phyloP scores from a whole-genome alignment of 2,888 invertebrate genomes.

The Drosophila mimetica region DNA sequence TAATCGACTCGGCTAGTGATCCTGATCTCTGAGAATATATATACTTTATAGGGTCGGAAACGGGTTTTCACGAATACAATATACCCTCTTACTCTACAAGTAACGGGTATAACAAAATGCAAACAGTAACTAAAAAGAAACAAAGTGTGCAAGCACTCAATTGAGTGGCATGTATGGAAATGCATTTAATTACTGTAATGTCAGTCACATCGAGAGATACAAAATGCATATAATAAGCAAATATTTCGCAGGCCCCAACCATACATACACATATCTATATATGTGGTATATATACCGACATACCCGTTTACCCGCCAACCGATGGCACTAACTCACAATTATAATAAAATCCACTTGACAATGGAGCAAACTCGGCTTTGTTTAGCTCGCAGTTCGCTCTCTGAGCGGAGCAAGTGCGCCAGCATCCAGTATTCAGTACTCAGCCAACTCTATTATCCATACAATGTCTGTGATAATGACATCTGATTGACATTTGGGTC shows the following conservation, averaged over 20 bases:
- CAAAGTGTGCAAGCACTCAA: slow-evolving; percentile 32
- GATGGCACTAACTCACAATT: slow-evolving; percentile 53
- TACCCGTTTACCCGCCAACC: slow-evolving; percentile 17
- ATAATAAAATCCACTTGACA: slow-evolving; percentile 59
- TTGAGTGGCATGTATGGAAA: slow-evolving; percentile 23
- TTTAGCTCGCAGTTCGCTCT: slow-evolving; percentile 16
- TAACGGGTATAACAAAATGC: too few species aligned
- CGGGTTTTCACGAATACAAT: too few species aligned
- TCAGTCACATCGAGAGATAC: slow-evolving; percentile 14
- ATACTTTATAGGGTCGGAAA: too few species aligned
- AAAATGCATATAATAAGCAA: slow-evolving; percentile 49
- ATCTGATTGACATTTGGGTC: slow-evolving; percentile 71
- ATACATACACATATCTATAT: slow-evolving; percentile 22
- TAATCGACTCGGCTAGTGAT: too few species aligned
- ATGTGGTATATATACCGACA: background rate
- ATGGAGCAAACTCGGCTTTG: slow-evolving; percentile 34
- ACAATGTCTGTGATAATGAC: slow-evolving; percentile 52
- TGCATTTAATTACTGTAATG: slow-evolving; percentile 50
- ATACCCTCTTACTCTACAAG: too few species aligned
- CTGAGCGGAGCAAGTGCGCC: slow-evolving; percentile 37
- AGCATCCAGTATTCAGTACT: slow-evolving; percentile 34
- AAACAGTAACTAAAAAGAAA: slow-evolving; percentile 24
- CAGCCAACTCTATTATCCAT: slow-evolving; percentile 50
- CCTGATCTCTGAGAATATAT: too few species aligned
- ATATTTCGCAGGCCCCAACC: slow-evolving; percentile 30